Percentiles rank a stretch among this genome's conserved stretches.
phyloP scores from a whole-genome alignment of 1,140 invertebrate genomes.

The Ephestia elutella region DNA sequence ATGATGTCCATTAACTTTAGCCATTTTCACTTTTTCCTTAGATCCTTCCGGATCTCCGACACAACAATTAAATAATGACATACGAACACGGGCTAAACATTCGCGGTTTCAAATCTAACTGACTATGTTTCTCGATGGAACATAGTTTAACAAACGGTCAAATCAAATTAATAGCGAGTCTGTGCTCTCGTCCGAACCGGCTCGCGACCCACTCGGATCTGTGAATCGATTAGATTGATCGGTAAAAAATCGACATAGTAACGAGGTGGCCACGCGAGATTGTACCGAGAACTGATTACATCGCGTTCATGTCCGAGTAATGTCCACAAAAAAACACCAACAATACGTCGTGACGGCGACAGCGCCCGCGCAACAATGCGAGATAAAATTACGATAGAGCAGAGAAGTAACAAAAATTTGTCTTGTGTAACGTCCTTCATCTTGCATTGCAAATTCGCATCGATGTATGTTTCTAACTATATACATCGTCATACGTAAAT shows the following conservation, averaged over 20 bases:
- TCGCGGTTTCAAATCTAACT: conserved; percentile 18
- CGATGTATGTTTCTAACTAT: too few relatives aligned
- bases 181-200: conserved; percentile 37
- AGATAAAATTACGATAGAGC: not conserved
- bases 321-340: conserved; percentile 54
- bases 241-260: conserved; percentile 10
- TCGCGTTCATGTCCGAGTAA: conserved; percentile 21
- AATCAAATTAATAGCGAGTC: conserved; percentile 35
- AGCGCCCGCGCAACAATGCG: conserved; percentile 17
- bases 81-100: conserved; percentile 12
- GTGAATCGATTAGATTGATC: conserved; percentile 8
- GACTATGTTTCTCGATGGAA: conserved; percentile 17
- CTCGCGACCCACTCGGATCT: conserved; percentile 15
- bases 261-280: conserved; percentile 7
- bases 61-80: conserved; percentile 45
- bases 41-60: conserved; percentile 26
- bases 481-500: too few relatives aligned
- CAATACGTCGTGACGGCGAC: conserved; percentile 38
- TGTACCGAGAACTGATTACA: conserved; percentile 3
- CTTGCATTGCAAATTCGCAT: too few relatives aligned
- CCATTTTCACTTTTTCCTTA: conserved; percentile 24
- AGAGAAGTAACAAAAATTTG: not conserved
- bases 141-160: conserved; percentile 42
- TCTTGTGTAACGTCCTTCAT: too few relatives aligned
- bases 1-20: conserved; percentile 41